These are phyloP conservation scores for Lichenostomus cassidix DNA, from an alignment of 2,113 vertebrate genomes.

Conservation along the genomic window DNA sequence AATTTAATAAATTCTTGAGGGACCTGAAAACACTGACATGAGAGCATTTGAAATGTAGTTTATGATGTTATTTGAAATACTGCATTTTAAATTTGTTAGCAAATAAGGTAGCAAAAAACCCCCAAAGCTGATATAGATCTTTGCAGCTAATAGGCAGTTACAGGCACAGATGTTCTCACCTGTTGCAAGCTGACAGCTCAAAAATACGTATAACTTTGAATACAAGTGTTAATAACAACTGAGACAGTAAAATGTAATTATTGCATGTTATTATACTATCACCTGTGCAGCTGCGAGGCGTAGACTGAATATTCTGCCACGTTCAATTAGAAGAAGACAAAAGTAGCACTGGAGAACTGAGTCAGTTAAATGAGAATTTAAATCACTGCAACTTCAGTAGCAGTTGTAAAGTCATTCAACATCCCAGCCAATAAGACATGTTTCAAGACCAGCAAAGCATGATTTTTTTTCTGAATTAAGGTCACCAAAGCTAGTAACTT, in stretches of 20 bases:
- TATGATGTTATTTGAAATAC: neutral
- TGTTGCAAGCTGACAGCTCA: conserved; percentile 43
- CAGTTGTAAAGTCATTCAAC: neutral
- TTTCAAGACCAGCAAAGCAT: neutral
- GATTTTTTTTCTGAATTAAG: neutral
- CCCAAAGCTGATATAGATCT: neutral
- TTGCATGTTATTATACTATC: conserved; percentile 64
- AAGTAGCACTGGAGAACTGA: conserved; percentile 40
- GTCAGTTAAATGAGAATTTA: conserved; percentile 32
- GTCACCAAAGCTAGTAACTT: neutral
- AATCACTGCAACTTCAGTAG: neutral
- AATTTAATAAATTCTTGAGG: neutral
- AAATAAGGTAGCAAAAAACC: neutral
- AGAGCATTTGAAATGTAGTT: neutral
- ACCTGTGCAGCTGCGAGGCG: conserved; percentile 56
- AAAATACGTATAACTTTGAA: conserved; percentile 56
- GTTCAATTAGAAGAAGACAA: conserved; percentile 59
- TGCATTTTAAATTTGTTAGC: neutral
- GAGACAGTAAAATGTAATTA: conserved; percentile 66
- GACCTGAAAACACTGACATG: neutral
- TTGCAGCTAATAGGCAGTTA: conserved; percentile 63
- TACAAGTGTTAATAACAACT: conserved; percentile 61
- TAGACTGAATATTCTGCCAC: conserved; percentile 51
- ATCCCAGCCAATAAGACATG: neutral
- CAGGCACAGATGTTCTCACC: conserved; percentile 67